These are phyloP conservation scores for Clitarchus hookeri DNA, from an alignment of 2,888 invertebrate species.

Conservation along the genomic window DNA sequence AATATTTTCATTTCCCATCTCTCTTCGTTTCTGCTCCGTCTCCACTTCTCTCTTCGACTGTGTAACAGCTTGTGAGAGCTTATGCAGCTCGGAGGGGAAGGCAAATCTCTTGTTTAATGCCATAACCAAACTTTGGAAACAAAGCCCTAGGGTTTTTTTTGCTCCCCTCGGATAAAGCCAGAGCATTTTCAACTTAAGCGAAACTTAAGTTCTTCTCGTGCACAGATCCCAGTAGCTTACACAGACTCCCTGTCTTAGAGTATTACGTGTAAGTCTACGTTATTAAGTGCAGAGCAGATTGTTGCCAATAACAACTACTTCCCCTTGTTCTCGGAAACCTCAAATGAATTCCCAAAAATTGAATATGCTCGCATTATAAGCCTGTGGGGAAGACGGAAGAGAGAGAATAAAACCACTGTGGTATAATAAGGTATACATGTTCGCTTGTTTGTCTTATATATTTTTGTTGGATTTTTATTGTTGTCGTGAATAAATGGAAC, in stretches of 20 bases:
- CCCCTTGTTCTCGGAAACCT: background rate
- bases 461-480: too few species aligned
- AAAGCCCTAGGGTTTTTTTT: background rate
- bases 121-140: conserved; percentile 14
- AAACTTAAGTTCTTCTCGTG: background rate
- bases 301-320: background rate
- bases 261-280: background rate
- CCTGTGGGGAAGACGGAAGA: too few species aligned
- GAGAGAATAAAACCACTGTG: too few species aligned
- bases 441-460: too few species aligned
- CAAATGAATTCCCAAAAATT: too few species aligned
- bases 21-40: background rate
- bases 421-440: too few species aligned
- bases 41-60: background rate
- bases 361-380: too few species aligned
- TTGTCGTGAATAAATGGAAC: too few species aligned
- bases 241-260: background rate
- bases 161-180: background rate
- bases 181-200: conserved; percentile 9
- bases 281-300: background rate
- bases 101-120: background rate
- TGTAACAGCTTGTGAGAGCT: conserved; percentile 5
- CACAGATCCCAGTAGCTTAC: background rate
- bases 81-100: background rate
- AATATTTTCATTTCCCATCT: background rate